Base-by-base conservation (phyloP, 1,140 invertebrate genomes). In the Drosophila ercepeae region DNA sequence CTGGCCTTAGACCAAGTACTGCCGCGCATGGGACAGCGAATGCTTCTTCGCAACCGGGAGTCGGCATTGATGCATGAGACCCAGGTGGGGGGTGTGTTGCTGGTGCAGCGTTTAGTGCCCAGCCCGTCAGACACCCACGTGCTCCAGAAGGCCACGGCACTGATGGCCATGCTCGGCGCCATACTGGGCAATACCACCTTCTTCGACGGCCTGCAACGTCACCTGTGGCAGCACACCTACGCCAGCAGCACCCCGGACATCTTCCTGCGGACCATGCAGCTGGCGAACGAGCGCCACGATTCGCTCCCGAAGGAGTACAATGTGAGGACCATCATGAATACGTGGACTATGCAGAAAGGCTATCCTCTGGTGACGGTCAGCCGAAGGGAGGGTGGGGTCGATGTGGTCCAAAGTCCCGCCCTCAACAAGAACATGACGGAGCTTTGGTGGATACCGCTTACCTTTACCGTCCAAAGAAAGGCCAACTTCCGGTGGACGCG, bases 81-180 rank as follows among this genome's bases (percentile, higher is more conserved):
- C 97, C 98, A n/a, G 95, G 94, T 75, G 95, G 98, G 91, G 96
- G 98, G 57, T 98, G 98, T 91, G 97, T 98, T 89, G 93, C 19
- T 72, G 18, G 13, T 13, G 4, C 23, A 11, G n/a, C 13, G 1
- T 3, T 9, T 0, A 9, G 9, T 0, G 0, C 9, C n/a, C 5
- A 16, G 1, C 0, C 19, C 3, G 1, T 21, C 4, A 13, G 54
- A 52, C 18, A 16, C 2, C 0, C 16, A 36, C 7, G 94, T 53
- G 98, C 99, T 98, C 83, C 94, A 84, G 78, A 81, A 92, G 95
- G 96, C 96, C 23, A 96, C 96, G 19, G 95, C 96, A 0, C 94
- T 99, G 11, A 94, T 98, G 39, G 92, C 96, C 4, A 98, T 98
- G 97, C 96, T 98, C 94, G 93, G 94, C 59, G 93, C 95, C 75